Conservation (phyloP, 1,140 invertebrate species). For the Manduca sexta region DNA sequence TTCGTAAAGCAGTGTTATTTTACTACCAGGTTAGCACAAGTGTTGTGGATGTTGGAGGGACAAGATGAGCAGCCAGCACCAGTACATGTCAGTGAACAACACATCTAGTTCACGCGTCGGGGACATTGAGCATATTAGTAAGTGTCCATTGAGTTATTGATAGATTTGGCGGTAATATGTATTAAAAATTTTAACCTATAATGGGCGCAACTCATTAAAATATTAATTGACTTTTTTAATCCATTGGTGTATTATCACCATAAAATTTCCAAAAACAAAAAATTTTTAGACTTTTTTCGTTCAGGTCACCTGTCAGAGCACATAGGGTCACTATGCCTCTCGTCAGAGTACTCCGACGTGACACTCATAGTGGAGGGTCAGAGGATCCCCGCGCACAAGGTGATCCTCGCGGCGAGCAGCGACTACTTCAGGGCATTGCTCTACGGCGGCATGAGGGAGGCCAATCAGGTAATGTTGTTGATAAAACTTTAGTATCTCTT, state of each 20-base stretch:
- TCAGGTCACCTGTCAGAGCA: constrained; percentile 80
- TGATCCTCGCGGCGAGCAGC: constrained; percentile 92
- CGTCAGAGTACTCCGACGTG: constrained; percentile 93
- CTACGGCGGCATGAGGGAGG: constrained; percentile 94
- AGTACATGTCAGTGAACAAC: constrained; percentile 64
- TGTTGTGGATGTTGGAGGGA: constrained; percentile 15
- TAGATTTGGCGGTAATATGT: no score
- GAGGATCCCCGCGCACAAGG: constrained; percentile 87
- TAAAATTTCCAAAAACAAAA: no score
- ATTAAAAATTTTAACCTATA: no score
- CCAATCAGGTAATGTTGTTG: constrained; percentile 75
- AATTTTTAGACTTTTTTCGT: no score
- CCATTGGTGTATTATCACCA: no score
- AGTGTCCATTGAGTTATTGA: no score
- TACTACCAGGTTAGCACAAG: neutral
- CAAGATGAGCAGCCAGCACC: constrained; percentile 73
- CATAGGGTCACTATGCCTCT: constrained; percentile 87
- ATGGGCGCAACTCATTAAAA: no score
- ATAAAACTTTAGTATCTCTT: no score
- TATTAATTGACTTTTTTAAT: no score
- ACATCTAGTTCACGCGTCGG: constrained; percentile 53
- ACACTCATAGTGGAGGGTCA: constrained; percentile 90
- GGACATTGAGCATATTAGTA: constrained; percentile 75
- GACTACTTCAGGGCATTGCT: constrained; percentile 95
- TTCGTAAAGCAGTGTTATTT: no score